Evolutionary conservation across 2,113 vertebrate genomes (phyloP), one percentile per base, ranked within the genome.

Genomic region (Phaethon lepturus): DNA sequence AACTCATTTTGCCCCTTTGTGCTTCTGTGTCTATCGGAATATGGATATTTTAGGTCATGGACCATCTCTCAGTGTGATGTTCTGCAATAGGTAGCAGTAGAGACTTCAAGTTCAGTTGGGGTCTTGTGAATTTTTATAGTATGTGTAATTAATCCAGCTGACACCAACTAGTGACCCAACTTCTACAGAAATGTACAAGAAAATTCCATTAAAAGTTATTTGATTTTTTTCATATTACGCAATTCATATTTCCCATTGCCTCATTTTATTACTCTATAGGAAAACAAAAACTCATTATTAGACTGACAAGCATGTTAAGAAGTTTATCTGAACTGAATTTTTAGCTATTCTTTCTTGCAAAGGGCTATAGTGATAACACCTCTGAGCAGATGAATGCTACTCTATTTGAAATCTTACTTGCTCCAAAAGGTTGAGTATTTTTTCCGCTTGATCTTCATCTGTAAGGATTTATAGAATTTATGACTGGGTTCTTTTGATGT

Each of bases 401-500:
- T 86, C 33, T 91, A 50, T 94, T 93, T 35, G 49, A 49, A 85
- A 92, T 53, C 23, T 64, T 95, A 22, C 67, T 52, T 89, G 45
- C 31, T 93, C n/a, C 81, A 91, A 91, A 97, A 82, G 52, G 13
- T 40, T 64, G 47, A 81, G 52, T 87, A 35, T 85, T 94, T 87
- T 67, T 94, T 83, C 60, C 28, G 66, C 53, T 96, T 96, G 49
- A 82, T 97, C 96, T 97, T 98, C 62, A 92, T 97, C 85, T 98
- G 68, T 77, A 97, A 96, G 69, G 78, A 92, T 96, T 96, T 92
- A 81, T 49, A 93, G 96, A 97, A 95, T 96, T 97, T 97, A 94
- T 97, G 93, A 31, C 94, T 97, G 50, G 28, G 69, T 97, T 86
- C 85, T 93, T 98, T 97, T 96, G 96, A 95, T 98, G 97, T 97